Conservation (phyloP, 2,113 vertebrate genomes). For the Brachyhypopomus gauderio region DNA sequence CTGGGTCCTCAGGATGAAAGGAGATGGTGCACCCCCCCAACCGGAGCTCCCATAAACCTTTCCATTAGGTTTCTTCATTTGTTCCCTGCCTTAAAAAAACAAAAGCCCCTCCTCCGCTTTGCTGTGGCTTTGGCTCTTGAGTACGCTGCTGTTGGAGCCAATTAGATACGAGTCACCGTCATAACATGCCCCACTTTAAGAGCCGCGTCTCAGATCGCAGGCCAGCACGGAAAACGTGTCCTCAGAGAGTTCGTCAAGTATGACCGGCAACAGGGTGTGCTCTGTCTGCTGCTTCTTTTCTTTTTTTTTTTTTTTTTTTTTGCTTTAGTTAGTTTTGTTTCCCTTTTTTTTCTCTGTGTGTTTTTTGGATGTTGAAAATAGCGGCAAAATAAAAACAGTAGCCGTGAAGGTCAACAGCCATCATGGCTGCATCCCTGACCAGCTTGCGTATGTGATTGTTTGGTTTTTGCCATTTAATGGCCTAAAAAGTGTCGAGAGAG, state of each 20-base stretch:
- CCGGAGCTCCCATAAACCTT: constrained; percentile 47
- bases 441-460: constrained; percentile 2
- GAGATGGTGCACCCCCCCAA: constrained; percentile 42
- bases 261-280: constrained; percentile 55
- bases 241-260: constrained; percentile 61
- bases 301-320: constrained; percentile 40
- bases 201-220: constrained; percentile 56
- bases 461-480: constrained; percentile 3
- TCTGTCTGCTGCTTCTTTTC: constrained; percentile 46
- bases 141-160: constrained; percentile 51
- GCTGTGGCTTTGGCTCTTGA: constrained; percentile 60
- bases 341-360: constrained; percentile 41
- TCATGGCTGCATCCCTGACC: background rate
- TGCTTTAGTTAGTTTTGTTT: constrained; percentile 2
- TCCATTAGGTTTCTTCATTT: constrained; percentile 59
- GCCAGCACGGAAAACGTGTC: constrained; percentile 57
- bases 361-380: constrained; percentile 46
- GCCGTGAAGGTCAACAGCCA: constrained; percentile 22
- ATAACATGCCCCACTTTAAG: constrained; percentile 55
- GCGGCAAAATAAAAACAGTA: constrained; percentile 35
- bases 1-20: constrained; percentile 63
- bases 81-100: constrained; percentile 39
- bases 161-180: constrained; percentile 57
- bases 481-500: background rate
- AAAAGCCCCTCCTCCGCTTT: constrained; percentile 19